These are phyloP conservation scores for Leptoteleia sp. DNA, from an alignment of 1,140 invertebrate species.

Conservation along the genomic window DNA sequence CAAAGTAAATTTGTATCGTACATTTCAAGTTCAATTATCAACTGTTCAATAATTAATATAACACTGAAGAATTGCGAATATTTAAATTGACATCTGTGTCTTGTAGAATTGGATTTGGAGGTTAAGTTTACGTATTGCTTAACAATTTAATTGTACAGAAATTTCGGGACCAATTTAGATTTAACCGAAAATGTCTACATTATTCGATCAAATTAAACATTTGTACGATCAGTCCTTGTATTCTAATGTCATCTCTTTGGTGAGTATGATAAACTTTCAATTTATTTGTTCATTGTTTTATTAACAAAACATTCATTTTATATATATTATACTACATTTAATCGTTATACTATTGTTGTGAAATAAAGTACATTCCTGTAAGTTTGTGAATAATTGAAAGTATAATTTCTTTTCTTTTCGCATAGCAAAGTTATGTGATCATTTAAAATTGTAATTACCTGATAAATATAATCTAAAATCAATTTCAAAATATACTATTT, in stretches of 20 bases:
- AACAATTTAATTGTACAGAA: constrained; percentile 1
- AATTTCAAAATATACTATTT: constrained; percentile 65
- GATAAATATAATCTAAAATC: background rate
- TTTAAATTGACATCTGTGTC: no score
- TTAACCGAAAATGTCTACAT: constrained; percentile 76
- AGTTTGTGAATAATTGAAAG: no score
- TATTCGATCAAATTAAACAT: constrained; percentile 83
- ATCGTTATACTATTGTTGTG: no score
- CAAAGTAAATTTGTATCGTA: no score
- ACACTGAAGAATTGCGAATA: no score
- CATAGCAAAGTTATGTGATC: no score
- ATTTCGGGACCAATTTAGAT: constrained; percentile 1
- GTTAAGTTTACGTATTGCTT: constrained; percentile 9
- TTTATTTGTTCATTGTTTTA: constrained; percentile 12
- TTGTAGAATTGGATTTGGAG: background rate
- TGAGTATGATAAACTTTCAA: constrained; percentile 58
- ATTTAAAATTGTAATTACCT: no score
- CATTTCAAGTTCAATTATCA: no score
- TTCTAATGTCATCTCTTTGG: constrained; percentile 82
- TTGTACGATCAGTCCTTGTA: constrained; percentile 83
- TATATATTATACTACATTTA: background rate
- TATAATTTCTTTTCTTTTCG: no score
- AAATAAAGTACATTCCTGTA: no score
- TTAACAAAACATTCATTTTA: background rate
- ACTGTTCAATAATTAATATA: no score